Evolutionary conservation across 2,888 invertebrate genomes (phyloP), one percentile per base, ranked within the genome.

Genomic region (Cryptocephalus primarius): DNA sequence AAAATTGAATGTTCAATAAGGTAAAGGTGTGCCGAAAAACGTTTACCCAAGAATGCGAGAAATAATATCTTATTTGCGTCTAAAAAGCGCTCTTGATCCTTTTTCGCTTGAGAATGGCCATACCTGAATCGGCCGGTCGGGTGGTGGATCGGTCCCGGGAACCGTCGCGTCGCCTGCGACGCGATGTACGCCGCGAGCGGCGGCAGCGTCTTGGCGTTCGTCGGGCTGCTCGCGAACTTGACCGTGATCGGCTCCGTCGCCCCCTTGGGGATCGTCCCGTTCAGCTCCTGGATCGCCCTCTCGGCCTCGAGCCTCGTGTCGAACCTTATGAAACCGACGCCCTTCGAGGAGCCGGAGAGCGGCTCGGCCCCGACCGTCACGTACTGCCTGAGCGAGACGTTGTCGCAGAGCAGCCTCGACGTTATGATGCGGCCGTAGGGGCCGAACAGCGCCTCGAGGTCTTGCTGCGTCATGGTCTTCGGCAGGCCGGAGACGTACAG

Each of bases 401-500:
- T 22, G 22, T 22, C 22, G 22, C 22, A 22, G 22, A 22, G 22
- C 22, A 22, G 22, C 22, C 22, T 22, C 22, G 22, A 22, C 22
- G 22, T 22, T 2, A 22, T 22, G 22, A 22, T 22, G 22, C 22
- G 22, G 22, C 22, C 22, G 22, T 22, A 22, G 3, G 22, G 22
- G 22, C 22, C 22, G 22, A 22, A 22, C 3, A 22, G 22, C 22
- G 22, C 22, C 22, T 22, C 22, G 22, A 22, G 22, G 22, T 22
- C 22, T 6, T 22, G 22, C 22, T 22, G 22, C 22, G 22, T 22
- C 22, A 66, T 66, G 66, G 62, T 67, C 67, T 65, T 66, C 47
- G 94, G 94, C 63, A 95, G 76, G 44, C 94, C 94, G 60, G 92
- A 91, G 36, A 95, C 94, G 74, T 95, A 95, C 43, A 95, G 75